A percentile compares a stretch with the other conserved stretches of the same genome.
Conservation (phyloP, 2,797 vertebrate genomes). For the Leptatherina wallacei region DNA sequence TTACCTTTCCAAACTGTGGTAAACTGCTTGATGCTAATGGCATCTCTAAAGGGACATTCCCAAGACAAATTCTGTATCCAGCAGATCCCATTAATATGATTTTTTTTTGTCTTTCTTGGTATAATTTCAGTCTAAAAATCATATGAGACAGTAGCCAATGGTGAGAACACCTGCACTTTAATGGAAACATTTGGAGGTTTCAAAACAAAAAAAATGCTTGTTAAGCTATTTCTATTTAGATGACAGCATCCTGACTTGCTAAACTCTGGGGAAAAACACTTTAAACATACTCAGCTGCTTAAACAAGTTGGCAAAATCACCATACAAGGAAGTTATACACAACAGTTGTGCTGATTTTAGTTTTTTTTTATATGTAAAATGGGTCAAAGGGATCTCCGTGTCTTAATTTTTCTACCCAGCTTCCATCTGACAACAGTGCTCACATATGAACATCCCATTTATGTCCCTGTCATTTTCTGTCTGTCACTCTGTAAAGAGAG, state of each 20-base stretch:
- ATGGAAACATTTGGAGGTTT: background rate
- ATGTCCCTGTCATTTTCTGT: background rate
- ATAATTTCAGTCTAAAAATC: background rate
- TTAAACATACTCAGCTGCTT: background rate
- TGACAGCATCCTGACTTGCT: background rate
- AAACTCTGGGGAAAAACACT: background rate
- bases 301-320: background rate
- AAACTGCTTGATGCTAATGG: background rate
- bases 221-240: background rate
- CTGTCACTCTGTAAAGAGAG: conserved; percentile 1
- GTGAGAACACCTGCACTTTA: background rate
- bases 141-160: background rate
- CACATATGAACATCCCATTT: background rate
- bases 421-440: background rate
- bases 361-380: background rate
- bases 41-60: background rate
- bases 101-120: background rate
- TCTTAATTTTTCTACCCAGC: background rate
- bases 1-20: background rate
- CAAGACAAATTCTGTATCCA: background rate
- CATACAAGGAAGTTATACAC: background rate
- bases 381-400: background rate
- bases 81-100: background rate
- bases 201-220: background rate
- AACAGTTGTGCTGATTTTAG: background rate